Evolutionary conservation across 2,113 vertebrate species (phyloP).

Genomic region (Ellobius talpinus): DNA sequence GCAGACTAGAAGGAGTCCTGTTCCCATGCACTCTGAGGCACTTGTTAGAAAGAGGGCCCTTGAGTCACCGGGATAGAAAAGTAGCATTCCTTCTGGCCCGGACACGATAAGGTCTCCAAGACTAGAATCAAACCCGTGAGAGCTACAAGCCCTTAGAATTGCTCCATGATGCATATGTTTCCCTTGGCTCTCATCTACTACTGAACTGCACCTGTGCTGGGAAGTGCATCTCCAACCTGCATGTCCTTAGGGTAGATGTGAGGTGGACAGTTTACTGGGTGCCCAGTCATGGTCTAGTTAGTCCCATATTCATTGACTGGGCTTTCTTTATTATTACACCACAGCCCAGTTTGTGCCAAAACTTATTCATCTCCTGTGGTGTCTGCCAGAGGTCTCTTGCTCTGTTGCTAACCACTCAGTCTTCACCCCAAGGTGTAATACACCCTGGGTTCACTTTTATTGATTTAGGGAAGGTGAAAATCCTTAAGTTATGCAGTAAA

Average conservation of each 20-base stretch:
- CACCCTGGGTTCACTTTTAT: not conserved
- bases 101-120: slow-evolving; percentile 47
- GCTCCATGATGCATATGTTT: slow-evolving; percentile 86
- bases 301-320: slow-evolving; percentile 93
- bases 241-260: slow-evolving; percentile 95
- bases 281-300: slow-evolving; percentile 94
- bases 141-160: slow-evolving; percentile 86
- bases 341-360: slow-evolving; percentile 97
- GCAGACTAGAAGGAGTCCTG: slow-evolving; percentile 71
- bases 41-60: slow-evolving; percentile 29
- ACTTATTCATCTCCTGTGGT: slow-evolving; percentile 89
- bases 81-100: slow-evolving; percentile 66
- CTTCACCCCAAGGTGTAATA: not conserved
- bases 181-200: slow-evolving; percentile 94
- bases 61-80: slow-evolving; percentile 39
- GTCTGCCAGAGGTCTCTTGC: slow-evolving; percentile 76
- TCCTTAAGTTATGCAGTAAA: not conserved
- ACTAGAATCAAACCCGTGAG: slow-evolving; percentile 46
- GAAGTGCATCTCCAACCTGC: slow-evolving; percentile 87
- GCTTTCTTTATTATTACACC: slow-evolving; percentile 94
- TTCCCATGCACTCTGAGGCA: slow-evolving; percentile 72
- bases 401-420: not conserved
- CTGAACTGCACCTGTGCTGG: slow-evolving; percentile 91
- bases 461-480: not conserved
- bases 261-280: slow-evolving; percentile 93